Base-by-base conservation (phyloP, 2,797 vertebrate genomes). In the Choloepus didactylus region DNA sequence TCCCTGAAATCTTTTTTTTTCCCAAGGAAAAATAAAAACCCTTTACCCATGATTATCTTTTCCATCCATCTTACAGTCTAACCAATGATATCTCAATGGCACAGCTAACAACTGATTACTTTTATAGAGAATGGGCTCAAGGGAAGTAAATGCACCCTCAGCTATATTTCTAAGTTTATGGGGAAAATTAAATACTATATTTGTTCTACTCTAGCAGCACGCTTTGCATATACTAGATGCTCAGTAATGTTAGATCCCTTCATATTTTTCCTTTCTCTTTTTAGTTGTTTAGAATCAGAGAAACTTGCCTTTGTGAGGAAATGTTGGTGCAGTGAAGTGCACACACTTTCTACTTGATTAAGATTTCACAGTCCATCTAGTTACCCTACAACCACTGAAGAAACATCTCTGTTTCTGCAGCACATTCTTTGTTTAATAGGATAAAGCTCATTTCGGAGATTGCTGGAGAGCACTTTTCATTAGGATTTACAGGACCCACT, bases 311-410 rank as follows among this genome's bases (percentile, higher is more conserved):
- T 27, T 83, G 44, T 69, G 70, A 87, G 9, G 66, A 94, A 87
- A 81, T 76, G 54, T 27, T 67, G 59, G n/a, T 59, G 14, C 44
- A 67, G 83, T 89, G 76, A 89, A 93, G 44, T 77, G 64, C 3
- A 70, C 35, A 46, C 66, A 67, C 41, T 94, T 96, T 51, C 80
- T 66, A 44, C 81, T 72, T 80, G 84, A 96, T 90, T 95, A 91
- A 92, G 95, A 93, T 94, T 93, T 96, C 95, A 97, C 87, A 95
- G 93, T 89, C 81, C 81, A 92, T 82, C 94, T 92, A 88, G 67
- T 92, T 76, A 94, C 77, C 87, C 87, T 82, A 64, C 72, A 95
- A 93, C 83, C 62, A 67, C 7, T 16, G 46, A 91, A 69, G 72
- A 75, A 91, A 73, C 46, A 23, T 91, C 67, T 70, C 73, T 49